Conservation (phyloP, 2,113 vertebrate genomes). For the Donacobius atricapilla region DNA sequence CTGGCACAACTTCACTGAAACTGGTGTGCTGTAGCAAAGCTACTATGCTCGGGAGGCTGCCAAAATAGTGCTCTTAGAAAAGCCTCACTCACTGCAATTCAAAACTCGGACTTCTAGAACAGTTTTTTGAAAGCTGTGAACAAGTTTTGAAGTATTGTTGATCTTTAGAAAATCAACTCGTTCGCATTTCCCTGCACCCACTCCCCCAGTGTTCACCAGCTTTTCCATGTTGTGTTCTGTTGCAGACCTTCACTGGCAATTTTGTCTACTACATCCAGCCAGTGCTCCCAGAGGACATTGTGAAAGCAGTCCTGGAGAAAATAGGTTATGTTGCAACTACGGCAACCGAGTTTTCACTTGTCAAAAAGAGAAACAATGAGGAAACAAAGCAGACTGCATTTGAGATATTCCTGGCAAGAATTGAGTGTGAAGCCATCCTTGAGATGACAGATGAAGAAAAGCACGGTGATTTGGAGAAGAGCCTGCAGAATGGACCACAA, state of each 20-base stretch:
- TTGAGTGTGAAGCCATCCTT: constrained; percentile 73
- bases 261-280: constrained; percentile 83
- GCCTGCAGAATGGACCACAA: constrained; percentile 50
- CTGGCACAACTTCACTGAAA: neutral
- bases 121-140: neutral
- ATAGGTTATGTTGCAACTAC: constrained; percentile 78
- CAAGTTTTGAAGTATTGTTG: neutral
- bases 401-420: constrained; percentile 82
- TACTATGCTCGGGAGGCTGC: neutral
- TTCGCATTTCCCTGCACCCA: neutral
- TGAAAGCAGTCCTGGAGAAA: constrained; percentile 73
- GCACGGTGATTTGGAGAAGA: constrained; percentile 26
- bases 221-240: constrained; percentile 14
- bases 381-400: constrained; percentile 73
- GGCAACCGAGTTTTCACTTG: constrained; percentile 75
- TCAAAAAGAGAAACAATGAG: constrained; percentile 61
- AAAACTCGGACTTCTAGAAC: neutral
- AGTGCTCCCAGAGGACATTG: constrained; percentile 66
- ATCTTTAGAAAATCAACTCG: neutral
- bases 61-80: neutral
- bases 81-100: neutral
- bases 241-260: constrained; percentile 82
- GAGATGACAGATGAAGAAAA: constrained; percentile 63
- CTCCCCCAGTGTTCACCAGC: neutral
- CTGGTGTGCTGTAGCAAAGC: neutral